Percentiles rank a stretch among this genome's conserved stretches.
Evolutionary conservation across 2,888 invertebrate species (phyloP).

Genomic region (Lithodes maja): DNA sequence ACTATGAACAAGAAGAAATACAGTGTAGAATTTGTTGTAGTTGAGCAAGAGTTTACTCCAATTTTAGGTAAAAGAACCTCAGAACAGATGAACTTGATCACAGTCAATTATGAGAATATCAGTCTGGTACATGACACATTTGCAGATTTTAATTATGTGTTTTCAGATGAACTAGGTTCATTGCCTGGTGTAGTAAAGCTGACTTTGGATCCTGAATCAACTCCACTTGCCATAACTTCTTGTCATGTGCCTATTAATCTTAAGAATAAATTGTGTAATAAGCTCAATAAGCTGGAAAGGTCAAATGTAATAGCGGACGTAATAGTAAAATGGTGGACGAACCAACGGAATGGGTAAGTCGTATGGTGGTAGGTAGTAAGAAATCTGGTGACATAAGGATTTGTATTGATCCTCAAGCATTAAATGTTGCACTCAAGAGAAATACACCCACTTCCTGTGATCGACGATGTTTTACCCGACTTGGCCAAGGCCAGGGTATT

Average conservation of each 20-base stretch:
- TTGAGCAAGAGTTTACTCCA: neutral
- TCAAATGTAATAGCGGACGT: neutral
- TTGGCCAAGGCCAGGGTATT: neutral
- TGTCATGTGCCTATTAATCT: neutral
- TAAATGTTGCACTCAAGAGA: neutral
- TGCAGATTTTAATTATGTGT: neutral
- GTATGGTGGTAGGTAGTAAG: neutral
- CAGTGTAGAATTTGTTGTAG: neutral
- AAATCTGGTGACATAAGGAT: neutral
- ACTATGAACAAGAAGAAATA: neutral
- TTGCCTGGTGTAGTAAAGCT: neutral
- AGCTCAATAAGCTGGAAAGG: neutral
- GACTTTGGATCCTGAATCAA: neutral
- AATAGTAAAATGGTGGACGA: too few relatives aligned
- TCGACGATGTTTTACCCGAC: neutral
- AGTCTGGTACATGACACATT: neutral
- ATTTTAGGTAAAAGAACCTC: neutral
- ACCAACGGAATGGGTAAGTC: neutral
- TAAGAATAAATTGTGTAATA: neutral
- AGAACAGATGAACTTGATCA: neutral
- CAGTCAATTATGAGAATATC: neutral
- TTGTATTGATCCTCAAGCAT: conserved; percentile 1
- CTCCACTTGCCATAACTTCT: neutral
- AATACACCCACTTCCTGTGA: neutral
- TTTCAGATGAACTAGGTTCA: neutral